Percentiles rank a stretch among this genome's conserved stretches.
Evolutionary conservation across 1,140 invertebrate genomes (phyloP).

Genomic region (Orchestia grillus): DNA sequence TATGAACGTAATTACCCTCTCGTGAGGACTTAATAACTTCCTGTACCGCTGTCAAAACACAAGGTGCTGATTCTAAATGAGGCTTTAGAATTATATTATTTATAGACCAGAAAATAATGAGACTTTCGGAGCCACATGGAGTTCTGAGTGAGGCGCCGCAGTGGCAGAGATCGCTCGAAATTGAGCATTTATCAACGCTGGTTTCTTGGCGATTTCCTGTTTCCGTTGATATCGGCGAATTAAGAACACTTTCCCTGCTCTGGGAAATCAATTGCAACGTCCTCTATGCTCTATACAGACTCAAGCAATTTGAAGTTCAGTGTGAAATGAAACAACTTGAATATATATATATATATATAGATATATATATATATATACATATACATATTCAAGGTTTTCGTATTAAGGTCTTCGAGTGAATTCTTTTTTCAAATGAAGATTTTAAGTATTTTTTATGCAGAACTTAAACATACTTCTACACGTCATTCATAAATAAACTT

Average conservation of each 20-base stretch:
- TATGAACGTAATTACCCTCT: conserved; percentile 10
- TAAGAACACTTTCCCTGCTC: not conserved
- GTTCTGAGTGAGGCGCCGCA: not conserved
- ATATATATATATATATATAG: no score
- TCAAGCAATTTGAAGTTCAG: not conserved
- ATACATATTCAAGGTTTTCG: no score
- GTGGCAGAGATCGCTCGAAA: not conserved
- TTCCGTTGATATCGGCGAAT: not conserved
- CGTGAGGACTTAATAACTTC: conserved; percentile 4
- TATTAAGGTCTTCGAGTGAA: no score
- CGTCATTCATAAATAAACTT: no score
- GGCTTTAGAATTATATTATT: not conserved
- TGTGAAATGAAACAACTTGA: not conserved
- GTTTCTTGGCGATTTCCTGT: conserved; percentile 16
- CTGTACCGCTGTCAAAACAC: conserved; percentile 34
- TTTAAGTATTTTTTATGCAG: no score
- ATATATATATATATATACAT: no score
- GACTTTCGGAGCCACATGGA: not conserved
- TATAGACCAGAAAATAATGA: not conserved
- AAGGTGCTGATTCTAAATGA: conserved; percentile 12
- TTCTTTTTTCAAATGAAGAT: no score
- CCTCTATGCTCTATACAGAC: not conserved
- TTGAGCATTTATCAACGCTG: not conserved
- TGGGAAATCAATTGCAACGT: not conserved
- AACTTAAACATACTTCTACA: no score